A percentile compares a stretch with the other conserved stretches of the same genome.
phyloP scores from a whole-genome alignment of 2,797 vertebrate genomes.

The Pangasius sanitwongsei region DNA sequence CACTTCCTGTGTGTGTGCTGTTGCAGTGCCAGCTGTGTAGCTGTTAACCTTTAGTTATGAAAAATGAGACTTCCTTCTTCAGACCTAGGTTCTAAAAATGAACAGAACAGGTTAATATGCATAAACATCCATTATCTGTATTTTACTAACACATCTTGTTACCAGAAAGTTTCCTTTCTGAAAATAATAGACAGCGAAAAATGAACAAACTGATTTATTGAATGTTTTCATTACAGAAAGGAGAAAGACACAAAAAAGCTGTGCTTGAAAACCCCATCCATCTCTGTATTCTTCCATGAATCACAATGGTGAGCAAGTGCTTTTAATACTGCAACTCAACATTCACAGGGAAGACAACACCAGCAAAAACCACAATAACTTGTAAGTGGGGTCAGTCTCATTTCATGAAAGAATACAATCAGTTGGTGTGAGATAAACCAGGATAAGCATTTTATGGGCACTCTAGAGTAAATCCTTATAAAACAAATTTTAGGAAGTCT shows the following conservation, averaged over 20 bases:
- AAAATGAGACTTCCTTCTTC: neutral
- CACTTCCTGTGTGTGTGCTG: neutral
- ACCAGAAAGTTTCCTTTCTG: neutral
- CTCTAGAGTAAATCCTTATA: constrained; percentile 10
- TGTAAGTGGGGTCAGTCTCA: constrained; percentile 42
- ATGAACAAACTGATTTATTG: constrained; percentile 76
- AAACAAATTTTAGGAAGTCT: neutral
- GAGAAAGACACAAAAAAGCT: constrained; percentile 50
- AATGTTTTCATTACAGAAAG: constrained; percentile 65
- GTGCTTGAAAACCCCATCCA: constrained; percentile 54
- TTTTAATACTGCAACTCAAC: constrained; percentile 50
- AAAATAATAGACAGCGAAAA: constrained; percentile 37
- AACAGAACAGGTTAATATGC: neutral
- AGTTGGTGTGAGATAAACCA: constrained; percentile 18
- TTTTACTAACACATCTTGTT: neutral
- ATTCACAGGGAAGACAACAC: constrained; percentile 22
- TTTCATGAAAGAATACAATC: constrained; percentile 22
- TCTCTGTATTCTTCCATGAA: constrained; percentile 31
- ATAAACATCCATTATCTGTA: neutral
- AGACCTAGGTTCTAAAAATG: neutral
- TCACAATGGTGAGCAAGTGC: constrained; percentile 50
- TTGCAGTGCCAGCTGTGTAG: neutral
- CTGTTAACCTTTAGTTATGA: neutral
- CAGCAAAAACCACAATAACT: neutral
- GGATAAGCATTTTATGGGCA: constrained; percentile 7